These are phyloP conservation scores for Pseudoips prasinana DNA, from an alignment of 2,888 invertebrate species.

Conservation along the genomic window DNA sequence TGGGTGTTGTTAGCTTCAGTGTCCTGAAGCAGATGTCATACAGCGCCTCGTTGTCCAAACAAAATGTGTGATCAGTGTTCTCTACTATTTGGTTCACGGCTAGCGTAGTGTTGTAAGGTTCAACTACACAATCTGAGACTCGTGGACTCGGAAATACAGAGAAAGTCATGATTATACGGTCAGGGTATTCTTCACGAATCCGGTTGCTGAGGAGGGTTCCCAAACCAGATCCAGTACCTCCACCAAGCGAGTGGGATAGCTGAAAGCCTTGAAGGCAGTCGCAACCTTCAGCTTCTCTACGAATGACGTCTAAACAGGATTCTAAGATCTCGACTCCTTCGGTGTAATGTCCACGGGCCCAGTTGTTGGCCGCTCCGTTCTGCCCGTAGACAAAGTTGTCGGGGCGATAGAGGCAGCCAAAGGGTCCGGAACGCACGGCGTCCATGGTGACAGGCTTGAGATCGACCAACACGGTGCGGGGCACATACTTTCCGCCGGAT, in stretches of 20 bases:
- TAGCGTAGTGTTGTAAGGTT: constrained; percentile 92
- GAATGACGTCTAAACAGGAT: constrained; percentile 89
- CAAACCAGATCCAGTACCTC: constrained; percentile 75
- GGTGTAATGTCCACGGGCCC: constrained; percentile 91
- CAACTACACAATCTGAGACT: constrained; percentile 85
- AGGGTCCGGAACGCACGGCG: constrained; percentile 91
- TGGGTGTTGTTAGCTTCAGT: constrained; percentile 87
- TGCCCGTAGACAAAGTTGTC: constrained; percentile 93
- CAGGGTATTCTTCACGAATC: constrained; percentile 95
- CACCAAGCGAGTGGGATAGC: constrained; percentile 87
- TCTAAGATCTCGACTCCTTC: constrained; percentile 95
- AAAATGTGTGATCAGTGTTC: constrained; percentile 85
- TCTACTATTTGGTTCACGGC: constrained; percentile 93
- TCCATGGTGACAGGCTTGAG: constrained; percentile 86
- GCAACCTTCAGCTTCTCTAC: constrained; percentile 93
- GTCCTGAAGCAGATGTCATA: constrained; percentile 91
- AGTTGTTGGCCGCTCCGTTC: constrained; percentile 71
- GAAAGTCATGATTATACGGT: constrained; percentile 91
- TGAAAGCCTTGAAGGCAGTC: constrained; percentile 96
- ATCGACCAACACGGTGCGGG: constrained; percentile 67
- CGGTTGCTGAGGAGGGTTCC: constrained; percentile 89
- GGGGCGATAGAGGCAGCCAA: constrained; percentile 92
- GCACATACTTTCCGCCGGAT: constrained; percentile 73
- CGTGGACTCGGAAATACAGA: constrained; percentile 91
- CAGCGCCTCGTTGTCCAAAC: constrained; percentile 87